These are phyloP conservation scores for Drosophila pallidifrons DNA, from an alignment of 1,140 invertebrate species.

Conservation along the genomic window DNA sequence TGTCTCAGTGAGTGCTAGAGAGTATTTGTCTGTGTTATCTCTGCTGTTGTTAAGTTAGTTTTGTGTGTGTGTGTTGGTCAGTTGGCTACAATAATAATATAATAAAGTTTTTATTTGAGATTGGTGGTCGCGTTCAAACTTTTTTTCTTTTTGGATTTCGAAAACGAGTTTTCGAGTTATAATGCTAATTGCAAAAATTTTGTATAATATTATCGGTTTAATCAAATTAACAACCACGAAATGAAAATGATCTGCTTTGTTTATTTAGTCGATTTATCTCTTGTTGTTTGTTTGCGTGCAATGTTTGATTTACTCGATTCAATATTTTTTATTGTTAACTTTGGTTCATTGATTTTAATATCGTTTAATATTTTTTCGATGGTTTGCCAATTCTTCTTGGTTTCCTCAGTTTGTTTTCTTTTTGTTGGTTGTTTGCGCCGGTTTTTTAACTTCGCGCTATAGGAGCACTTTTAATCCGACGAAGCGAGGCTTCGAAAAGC, in stretches of 20 bases:
- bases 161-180: constrained; percentile 66
- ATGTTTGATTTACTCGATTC: constrained; percentile 35
- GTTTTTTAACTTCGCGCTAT: constrained; percentile 46
- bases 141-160: constrained; percentile 25
- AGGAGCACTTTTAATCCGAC: constrained; percentile 85
- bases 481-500: constrained; percentile 84
- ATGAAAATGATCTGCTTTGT: constrained; percentile 36
- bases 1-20: constrained; percentile 16
- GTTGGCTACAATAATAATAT: constrained; percentile 15
- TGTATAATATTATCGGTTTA: constrained; percentile 50
- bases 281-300: constrained; percentile 27
- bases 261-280: constrained; percentile 35
- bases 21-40: constrained; percentile 12
- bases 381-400: constrained; percentile 39
- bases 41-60: constrained; percentile 5
- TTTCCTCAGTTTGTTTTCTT: constrained; percentile 20
- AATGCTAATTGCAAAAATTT: constrained; percentile 62
- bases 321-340: constrained; percentile 13
- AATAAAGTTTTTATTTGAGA: constrained; percentile 44
- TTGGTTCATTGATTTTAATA: constrained; percentile 16
- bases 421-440: background rate
- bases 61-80: constrained; percentile 42
- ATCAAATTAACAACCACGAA: constrained; percentile 47
- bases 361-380: constrained; percentile 2
- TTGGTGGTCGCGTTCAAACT: constrained; percentile 22